These are phyloP conservation scores for Rhamphomyia laevipes DNA, from an alignment of 2,888 invertebrate species.

Conservation along the genomic window DNA sequence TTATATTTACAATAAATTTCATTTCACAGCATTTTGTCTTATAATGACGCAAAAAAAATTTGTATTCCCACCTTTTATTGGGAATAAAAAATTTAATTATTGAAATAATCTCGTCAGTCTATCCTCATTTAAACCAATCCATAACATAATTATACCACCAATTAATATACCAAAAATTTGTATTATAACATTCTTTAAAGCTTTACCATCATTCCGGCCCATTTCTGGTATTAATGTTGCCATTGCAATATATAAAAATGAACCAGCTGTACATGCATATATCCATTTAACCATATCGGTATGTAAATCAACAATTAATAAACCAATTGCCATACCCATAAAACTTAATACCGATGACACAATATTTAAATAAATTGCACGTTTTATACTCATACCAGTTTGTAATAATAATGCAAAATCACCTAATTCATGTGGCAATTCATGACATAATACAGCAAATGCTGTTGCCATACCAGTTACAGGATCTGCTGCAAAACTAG, in stretches of 20 bases:
- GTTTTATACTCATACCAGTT: slow-evolving; percentile 59
- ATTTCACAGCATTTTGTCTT: too few relatives aligned
- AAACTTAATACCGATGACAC: slow-evolving; percentile 66
- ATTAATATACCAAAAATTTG: slow-evolving; percentile 53
- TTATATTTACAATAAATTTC: too few relatives aligned
- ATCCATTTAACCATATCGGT: slow-evolving; percentile 61
- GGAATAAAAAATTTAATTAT: slow-evolving; percentile 17
- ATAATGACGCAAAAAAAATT: too few relatives aligned
- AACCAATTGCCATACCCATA: slow-evolving; percentile 58
- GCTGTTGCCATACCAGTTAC: slow-evolving; percentile 66
- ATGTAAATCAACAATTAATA: slow-evolving; percentile 55
- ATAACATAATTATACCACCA: slow-evolving; percentile 60
- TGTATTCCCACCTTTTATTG: too few relatives aligned
- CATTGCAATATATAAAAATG: slow-evolving; percentile 68
- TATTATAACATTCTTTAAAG: slow-evolving; percentile 44
- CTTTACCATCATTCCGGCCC: slow-evolving; percentile 42
- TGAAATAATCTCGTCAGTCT: slow-evolving; percentile 25
- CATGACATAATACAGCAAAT: slow-evolving; percentile 68
- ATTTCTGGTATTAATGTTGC: slow-evolving; percentile 64
- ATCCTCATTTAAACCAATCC: slow-evolving; percentile 61
- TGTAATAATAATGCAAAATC: slow-evolving; percentile 70
- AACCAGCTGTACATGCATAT: slow-evolving; percentile 67
- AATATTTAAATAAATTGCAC: slow-evolving; percentile 61
- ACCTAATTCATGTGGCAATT: slow-evolving; percentile 69
- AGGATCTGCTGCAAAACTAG: slow-evolving; percentile 60